phyloP scores from a whole-genome alignment of 2,113 vertebrate genomes.

The Pluvianellus socialis region DNA sequence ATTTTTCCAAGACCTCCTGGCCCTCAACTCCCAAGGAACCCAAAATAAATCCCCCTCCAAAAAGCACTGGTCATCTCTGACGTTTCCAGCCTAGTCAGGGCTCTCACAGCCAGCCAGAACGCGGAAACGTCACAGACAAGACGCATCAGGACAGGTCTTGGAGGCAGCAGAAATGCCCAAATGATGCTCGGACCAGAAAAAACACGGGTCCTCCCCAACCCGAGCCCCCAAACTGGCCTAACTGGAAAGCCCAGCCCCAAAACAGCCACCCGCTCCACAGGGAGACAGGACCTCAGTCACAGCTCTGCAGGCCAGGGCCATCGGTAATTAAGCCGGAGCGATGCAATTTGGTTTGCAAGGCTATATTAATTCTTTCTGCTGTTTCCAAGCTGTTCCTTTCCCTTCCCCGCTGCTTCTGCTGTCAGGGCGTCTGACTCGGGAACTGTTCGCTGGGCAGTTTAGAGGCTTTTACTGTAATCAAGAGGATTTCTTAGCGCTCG shows the following conservation, averaged over 20 bases:
- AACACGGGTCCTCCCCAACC: accelerated
- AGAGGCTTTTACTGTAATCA: slow-evolving; percentile 1
- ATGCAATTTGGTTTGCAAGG: background rate
- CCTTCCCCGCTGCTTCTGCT: slow-evolving; percentile 19
- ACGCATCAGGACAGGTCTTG: background rate
- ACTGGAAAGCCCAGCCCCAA: background rate
- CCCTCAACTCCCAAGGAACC: background rate
- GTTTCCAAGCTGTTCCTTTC: slow-evolving; percentile 30
- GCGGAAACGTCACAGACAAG: accelerated
- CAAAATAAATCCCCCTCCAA: background rate
- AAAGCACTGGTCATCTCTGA: background rate
- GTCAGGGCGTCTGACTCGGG: background rate
- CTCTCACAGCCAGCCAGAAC: background rate
- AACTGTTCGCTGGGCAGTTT: background rate
- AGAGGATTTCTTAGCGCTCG: background rate
- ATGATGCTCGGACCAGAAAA: background rate
- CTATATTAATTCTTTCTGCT: slow-evolving; percentile 1
- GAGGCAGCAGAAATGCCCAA: background rate
- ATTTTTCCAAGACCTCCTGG: background rate
- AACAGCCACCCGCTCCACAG: background rate
- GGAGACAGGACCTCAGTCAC: accelerated
- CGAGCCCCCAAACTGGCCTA: background rate
- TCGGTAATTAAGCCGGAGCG: accelerated
- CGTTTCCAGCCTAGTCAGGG: background rate
- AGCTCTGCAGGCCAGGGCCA: background rate